These are phyloP conservation scores for Phrynocephalus guinanensis DNA, from an alignment of 2,797 vertebrate genomes.

Conservation along the genomic window DNA sequence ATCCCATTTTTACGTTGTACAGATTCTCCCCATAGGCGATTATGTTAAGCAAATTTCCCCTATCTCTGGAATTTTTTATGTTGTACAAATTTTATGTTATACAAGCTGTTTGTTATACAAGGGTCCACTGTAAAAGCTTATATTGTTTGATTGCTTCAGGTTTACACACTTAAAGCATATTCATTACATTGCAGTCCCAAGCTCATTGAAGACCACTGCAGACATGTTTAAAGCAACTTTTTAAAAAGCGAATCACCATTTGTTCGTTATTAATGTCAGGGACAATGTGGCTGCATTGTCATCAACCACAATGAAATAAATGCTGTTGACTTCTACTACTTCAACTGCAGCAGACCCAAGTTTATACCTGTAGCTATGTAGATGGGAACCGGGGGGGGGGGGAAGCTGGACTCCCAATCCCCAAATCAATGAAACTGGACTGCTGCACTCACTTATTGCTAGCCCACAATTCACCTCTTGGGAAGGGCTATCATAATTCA, in stretches of 20 bases:
- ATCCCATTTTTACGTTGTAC: no score
- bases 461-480: neutral
- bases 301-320: neutral
- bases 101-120: no score
- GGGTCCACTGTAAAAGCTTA: no score
- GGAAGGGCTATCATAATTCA: neutral
- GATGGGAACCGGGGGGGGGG: neutral
- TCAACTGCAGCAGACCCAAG: neutral
- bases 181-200: neutral
- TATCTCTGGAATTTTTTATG: no score
- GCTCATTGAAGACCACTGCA: neutral
- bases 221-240: neutral
- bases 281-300: no score
- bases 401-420: no score
- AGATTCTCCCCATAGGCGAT: no score
- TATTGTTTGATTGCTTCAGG: neutral
- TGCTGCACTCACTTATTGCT: neutral
- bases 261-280: no score
- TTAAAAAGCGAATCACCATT: neutral
- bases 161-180: neutral
- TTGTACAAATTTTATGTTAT: no score
- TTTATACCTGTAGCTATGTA: neutral
- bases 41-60: no score
- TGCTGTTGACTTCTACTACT: neutral
- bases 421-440: neutral